Evolutionary conservation across 2,888 invertebrate genomes (phyloP), one percentile per base, ranked within the genome.

Genomic region (Agonopterix heracliana): DNA sequence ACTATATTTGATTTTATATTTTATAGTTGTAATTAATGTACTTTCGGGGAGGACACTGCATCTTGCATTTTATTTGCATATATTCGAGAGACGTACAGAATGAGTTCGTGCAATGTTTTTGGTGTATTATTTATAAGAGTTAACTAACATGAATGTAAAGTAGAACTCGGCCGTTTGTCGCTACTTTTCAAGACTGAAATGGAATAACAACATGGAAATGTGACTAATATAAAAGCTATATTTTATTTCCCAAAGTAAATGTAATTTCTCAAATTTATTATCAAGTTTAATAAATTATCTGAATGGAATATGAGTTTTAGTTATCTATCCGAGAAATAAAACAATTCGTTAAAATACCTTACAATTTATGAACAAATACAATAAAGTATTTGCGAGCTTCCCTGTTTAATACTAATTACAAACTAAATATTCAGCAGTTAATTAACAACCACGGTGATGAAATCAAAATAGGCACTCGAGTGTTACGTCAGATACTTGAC

Each of bases 211-310:
- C 26, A 26, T 3, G 26, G 26, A 26, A 26, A 26, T 26, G 26
- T 26, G 5, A 26, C 3, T 26, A 26, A 26, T 26, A 26, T 26
- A 26, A 26, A 26, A 26, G 26, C 26, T 26, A 26, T 26, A 26
- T 26, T 26, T 75, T 72, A 71, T 76, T 68, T 68, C 61, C 66
- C 64, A 58, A 69, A 66, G 44, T 48, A 50, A 45, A 69, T 66
- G 66, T 63, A 67, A 68, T 67, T 54, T 59, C 56, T 38, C 66
- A 64, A 59, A 68, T 58, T 58, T 62, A 67, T 59, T 64, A 63
- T 59, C 56, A 53, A 59, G 52, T 54, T 56, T 53, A 66, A 73
- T 76, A 74, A 70, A 75, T 63, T 61, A 64, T 66, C 54, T 63
- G 54, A 57, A 60, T 54, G 57, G 52, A 56, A 48, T 42, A 42